Base-by-base conservation (phyloP, 2,888 invertebrate genomes). In the Ferdinandea cuprea region DNA sequence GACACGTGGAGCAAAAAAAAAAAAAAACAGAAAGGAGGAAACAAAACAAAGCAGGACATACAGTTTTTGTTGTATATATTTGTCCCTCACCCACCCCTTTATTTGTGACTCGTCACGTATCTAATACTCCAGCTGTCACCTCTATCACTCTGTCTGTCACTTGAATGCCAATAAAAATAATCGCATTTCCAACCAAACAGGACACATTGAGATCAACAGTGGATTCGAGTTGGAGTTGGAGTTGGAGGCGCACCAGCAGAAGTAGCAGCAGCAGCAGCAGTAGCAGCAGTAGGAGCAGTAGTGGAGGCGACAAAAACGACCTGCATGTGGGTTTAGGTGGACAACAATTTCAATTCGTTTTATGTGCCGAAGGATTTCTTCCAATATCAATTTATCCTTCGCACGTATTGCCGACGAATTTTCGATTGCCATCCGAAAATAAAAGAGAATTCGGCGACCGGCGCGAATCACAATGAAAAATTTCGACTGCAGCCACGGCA, bases 161-260 rank as follows among this genome's bases (percentile, higher is more conserved):
- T 78, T 83, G 78, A 78, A 77, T 83, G 83, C 83, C 83, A 83
- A 83, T 83, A 83, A 78, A 83, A 83, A 83, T 83, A 83, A 83
- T 83, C 83, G 72, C 78, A 77, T 72, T 71, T 72, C 61, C 35
- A 77, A 37, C 71, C 72, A 61, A 61, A 77, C 61, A 72, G 48
- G 72, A 63, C 56, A 56, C 50, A 73, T 28, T 56, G 48, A 83
- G 72, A 61, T 72, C 78, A 83, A 77, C 77, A 77, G 81, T 65
- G 61, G 66, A 56, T 48, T 21, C 32, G 15, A 56, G n/a, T n/a
- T n/a, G n/a, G n/a, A n/a, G n/a, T n/a, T n/a, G n/a, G n/a, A n/a
- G n/a, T n/a, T n/a, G n/a, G n/a, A n/a, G n/a, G n/a, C n/a, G n/a
- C n/a, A n/a, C n/a, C n/a, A n/a, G n/a, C n/a, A n/a, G 65, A 44